A percentile compares a stretch with the other conserved stretches of the same genome.
Conservation (phyloP, 2,797 vertebrate genomes). For the Pipistrellus nathusii region DNA sequence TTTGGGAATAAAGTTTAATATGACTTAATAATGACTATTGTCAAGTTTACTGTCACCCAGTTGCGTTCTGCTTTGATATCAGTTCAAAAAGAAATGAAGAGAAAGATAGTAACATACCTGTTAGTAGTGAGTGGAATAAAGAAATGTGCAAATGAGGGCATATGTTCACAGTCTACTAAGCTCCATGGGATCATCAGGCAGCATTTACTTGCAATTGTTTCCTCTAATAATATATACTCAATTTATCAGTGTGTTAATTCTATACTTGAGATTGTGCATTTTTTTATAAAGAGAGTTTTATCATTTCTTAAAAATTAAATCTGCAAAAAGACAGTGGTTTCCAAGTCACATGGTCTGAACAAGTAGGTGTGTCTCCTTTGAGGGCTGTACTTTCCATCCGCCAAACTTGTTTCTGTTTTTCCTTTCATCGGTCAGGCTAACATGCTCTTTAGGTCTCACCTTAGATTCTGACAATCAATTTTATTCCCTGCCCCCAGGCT, state of each 20-base stretch:
- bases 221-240: neutral
- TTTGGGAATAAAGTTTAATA: neutral
- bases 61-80: conserved; percentile 1
- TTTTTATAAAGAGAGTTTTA: neutral
- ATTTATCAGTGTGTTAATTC: neutral
- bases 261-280: neutral
- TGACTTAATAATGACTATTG: neutral
- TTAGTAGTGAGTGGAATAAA: neutral
- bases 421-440: neutral
- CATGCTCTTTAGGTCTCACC: neutral
- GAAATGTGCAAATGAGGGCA: neutral
- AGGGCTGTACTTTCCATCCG: neutral
- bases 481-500: neutral
- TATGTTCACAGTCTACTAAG: neutral
- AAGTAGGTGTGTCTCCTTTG: neutral
- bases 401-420: neutral
- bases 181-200: neutral
- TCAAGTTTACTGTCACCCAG: neutral
- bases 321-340: neutral
- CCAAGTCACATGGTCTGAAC: neutral
- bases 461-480: conserved; percentile 13
- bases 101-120: neutral
- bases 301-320: conserved; percentile 22
- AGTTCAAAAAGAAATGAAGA: neutral
- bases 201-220: neutral